Conservation (phyloP, 1,140 invertebrate genomes). For the Atta colombica region DNA sequence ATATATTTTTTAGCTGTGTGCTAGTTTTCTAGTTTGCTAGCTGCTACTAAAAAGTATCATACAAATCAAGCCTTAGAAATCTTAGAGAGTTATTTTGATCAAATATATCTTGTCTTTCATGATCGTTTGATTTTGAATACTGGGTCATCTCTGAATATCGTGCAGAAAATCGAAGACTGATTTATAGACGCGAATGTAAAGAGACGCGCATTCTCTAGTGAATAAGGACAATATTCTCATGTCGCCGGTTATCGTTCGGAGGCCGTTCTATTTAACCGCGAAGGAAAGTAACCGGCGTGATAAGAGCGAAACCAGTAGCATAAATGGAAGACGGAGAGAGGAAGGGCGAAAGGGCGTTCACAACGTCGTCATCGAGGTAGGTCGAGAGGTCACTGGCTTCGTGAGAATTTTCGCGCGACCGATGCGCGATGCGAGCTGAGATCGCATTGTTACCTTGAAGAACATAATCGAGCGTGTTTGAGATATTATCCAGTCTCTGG, state of each 20-base stretch:
- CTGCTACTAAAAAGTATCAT: too few relatives aligned
- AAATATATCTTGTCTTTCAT: not conserved
- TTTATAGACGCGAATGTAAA: not conserved
- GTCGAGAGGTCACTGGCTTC: constrained; percentile 57
- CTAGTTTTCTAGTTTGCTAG: too few relatives aligned
- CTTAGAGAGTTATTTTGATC: not conserved
- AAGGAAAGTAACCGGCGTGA: constrained; percentile 46
- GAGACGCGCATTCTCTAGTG: not conserved
- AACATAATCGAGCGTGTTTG: constrained; percentile 19
- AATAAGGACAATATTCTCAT: not conserved
- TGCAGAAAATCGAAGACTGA: constrained; percentile 43
- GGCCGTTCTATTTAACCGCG: constrained; percentile 11
- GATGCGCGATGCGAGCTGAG: not conserved
- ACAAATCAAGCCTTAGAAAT: not conserved
- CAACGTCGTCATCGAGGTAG: not conserved
- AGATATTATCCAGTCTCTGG: constrained; percentile 11
- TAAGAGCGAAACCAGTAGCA: constrained; percentile 40
- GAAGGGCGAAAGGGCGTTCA: constrained; percentile 29
- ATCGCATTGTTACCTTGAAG: constrained; percentile 30
- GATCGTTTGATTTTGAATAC: not conserved
- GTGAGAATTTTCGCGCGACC: constrained; percentile 47
- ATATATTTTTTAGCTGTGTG: too few relatives aligned
- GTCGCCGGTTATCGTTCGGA: constrained; percentile 34
- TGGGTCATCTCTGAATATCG: not conserved
- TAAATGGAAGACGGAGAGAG: not conserved